Evolutionary conservation across 2,797 vertebrate genomes (phyloP).

Genomic region (Aplochiton taeniatus): DNA sequence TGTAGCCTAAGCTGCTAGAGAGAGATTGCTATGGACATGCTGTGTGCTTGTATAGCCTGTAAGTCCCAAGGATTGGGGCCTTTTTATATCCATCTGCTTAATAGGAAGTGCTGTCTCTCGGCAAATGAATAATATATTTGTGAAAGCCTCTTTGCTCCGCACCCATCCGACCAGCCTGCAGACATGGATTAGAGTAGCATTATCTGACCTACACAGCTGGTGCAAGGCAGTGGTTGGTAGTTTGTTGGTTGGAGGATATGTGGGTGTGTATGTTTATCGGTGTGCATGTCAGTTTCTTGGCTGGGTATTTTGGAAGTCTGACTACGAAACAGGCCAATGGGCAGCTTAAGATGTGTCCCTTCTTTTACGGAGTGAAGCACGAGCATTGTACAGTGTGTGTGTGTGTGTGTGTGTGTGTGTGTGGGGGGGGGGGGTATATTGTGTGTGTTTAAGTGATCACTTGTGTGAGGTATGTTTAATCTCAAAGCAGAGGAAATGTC

Average conservation of each 20-base stretch:
- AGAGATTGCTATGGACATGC: not conserved
- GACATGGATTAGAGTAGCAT: constrained; percentile 42
- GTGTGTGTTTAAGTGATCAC: constrained; percentile 2
- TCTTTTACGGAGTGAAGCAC: constrained; percentile 34
- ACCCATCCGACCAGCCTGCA: not conserved
- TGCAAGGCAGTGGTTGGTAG: not conserved
- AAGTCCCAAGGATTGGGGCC: not conserved
- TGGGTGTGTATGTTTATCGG: too few species aligned
- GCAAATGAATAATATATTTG: constrained; percentile 36
- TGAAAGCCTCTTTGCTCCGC: constrained; percentile 40
- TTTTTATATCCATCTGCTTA: constrained; percentile 24
- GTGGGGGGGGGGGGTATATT: too few species aligned
- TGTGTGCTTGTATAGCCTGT: not conserved
- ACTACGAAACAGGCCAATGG: constrained; percentile 18
- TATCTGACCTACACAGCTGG: constrained; percentile 25
- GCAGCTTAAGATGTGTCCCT: not conserved
- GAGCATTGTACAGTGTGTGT: not conserved
- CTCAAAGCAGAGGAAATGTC: too few species aligned
- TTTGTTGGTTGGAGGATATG: too few species aligned
- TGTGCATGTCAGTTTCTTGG: constrained; percentile 9
- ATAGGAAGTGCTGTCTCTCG: constrained; percentile 19
- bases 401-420: not conserved
- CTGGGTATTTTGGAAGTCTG: constrained; percentile 17
- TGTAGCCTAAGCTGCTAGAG: not conserved
- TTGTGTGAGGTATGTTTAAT: too few species aligned